Conservation (phyloP, 2,113 vertebrate species). For the Chiloscyllium plagiosum region DNA sequence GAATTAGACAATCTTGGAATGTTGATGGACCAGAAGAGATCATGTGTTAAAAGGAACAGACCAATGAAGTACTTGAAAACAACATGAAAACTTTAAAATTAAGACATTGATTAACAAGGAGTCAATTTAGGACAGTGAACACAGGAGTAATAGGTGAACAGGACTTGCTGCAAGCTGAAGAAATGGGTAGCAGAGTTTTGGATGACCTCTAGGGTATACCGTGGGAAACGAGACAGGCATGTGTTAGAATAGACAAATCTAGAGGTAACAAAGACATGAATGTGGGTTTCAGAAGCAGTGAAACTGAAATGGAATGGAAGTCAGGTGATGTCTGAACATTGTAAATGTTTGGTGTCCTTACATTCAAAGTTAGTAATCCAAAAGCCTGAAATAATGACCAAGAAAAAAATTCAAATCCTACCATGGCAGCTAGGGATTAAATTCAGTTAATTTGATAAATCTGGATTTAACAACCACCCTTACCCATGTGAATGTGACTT, state of each 20-base stretch:
- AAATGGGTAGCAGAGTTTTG: neutral
- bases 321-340: neutral
- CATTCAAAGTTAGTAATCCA: neutral
- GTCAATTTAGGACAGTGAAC: neutral
- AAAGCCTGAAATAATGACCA: neutral
- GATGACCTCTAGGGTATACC: neutral
- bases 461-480: neutral
- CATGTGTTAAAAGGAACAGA: neutral
- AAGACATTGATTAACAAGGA: neutral
- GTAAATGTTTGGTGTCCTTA: neutral
- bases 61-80: neutral
- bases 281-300: neutral
- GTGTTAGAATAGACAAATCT: neutral
- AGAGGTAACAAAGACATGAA: neutral
- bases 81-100: neutral
- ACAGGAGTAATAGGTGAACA: neutral
- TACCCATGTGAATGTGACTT: neutral
- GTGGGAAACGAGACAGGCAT: neutral
- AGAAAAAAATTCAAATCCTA: neutral
- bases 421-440: neutral
- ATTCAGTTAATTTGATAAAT: neutral
- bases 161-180: neutral
- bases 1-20: neutral
- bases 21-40: neutral
- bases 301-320: neutral